These are phyloP conservation scores for Melitaea cinxia DNA, from an alignment of 1,140 invertebrate genomes.

Conservation along the genomic window DNA sequence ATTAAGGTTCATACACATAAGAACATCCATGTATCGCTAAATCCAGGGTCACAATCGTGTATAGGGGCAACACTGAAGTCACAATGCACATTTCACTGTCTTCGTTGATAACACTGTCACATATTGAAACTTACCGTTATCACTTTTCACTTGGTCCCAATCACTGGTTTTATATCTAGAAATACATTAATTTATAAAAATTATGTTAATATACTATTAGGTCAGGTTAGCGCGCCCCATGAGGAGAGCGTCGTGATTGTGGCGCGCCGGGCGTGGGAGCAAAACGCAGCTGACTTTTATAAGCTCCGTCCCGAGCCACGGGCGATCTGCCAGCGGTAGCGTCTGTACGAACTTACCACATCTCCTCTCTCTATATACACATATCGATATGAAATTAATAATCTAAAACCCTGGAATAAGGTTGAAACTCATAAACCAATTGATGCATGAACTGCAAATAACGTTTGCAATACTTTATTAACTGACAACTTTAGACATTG, in stretches of 20 bases:
- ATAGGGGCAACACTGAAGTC: slow-evolving; percentile 62
- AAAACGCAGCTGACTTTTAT: slow-evolving; percentile 73
- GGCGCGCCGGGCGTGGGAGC: slow-evolving; percentile 74
- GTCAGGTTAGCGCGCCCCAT: slow-evolving; percentile 76
- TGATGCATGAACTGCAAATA: slow-evolving; percentile 24
- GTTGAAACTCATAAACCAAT: slow-evolving; percentile 39
- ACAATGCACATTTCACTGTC: slow-evolving; percentile 69
- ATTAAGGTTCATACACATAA: slow-evolving; percentile 16
- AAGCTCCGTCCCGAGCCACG: slow-evolving; percentile 69
- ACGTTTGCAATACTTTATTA: slow-evolving; percentile 36
- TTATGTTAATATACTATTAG: slow-evolving; percentile 70
- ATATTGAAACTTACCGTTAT: slow-evolving; percentile 69
- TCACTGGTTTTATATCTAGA: slow-evolving; percentile 52
- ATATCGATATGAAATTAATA: slow-evolving; percentile 8
- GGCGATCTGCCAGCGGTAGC: slow-evolving; percentile 66
- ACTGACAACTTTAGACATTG: slow-evolving; percentile 60
- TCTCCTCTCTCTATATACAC: slow-evolving; percentile 17
- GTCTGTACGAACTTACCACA: slow-evolving; percentile 44
- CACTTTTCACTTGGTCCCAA: slow-evolving; percentile 79
- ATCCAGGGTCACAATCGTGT: slow-evolving; percentile 40
- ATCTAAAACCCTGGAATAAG: slow-evolving; percentile 41
- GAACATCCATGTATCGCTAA: slow-evolving; percentile 38
- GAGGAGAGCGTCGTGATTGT: slow-evolving; percentile 69
- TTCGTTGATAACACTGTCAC: slow-evolving; percentile 60
- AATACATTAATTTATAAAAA: slow-evolving; percentile 68